Base-by-base conservation (phyloP, 2,113 vertebrate genomes). In the Tachysurus vachellii region DNA sequence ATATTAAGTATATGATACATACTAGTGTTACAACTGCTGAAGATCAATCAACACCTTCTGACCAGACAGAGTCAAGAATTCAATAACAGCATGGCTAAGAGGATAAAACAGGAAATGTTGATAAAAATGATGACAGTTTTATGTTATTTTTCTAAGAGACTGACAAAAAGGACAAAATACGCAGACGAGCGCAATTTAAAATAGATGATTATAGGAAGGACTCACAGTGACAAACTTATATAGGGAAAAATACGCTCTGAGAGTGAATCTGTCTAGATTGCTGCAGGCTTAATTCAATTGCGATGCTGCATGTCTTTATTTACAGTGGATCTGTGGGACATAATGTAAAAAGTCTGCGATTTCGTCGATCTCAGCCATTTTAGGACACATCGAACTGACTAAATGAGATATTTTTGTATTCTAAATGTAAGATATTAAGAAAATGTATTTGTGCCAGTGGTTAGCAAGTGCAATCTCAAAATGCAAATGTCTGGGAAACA, bases 261-360 rank as follows among this genome's bases (percentile, higher is more conserved):
- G 31, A 44, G 19, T 23, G 36, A 44, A 36, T 61, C 16, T 42
- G 47, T 36, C n/a, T 42, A 80, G n/a, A 64, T 80, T 86, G 19
- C 21, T 80, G 73, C 5, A 7, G 17, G 13, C 23, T 28, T 80
- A 80, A 80, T 86, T 86, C 61, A 44, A 36, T 68, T 68, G 73
- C 3, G 14, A 61, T 28, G 70, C 70, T 19, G 19, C 47, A 21
- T 47, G 44, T 86, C 28, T 36, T 57, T 80, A 86, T 66, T 86
- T 86, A 80, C 23, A 12, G 23, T 19, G 44, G 10, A 79, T 80
- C 85, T 42, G 19, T 26, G 68, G 44, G 21, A 28, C 76, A 44
- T 80, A 70, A 80, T 80, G 85, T 61, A 28, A 56, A 28, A 61
- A 13, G 68, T 42, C 0, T 7, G 42, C 23, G 76, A 28, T 42